Conservation (phyloP, 2,888 invertebrate genomes). For the Malacosoma neustria region DNA sequence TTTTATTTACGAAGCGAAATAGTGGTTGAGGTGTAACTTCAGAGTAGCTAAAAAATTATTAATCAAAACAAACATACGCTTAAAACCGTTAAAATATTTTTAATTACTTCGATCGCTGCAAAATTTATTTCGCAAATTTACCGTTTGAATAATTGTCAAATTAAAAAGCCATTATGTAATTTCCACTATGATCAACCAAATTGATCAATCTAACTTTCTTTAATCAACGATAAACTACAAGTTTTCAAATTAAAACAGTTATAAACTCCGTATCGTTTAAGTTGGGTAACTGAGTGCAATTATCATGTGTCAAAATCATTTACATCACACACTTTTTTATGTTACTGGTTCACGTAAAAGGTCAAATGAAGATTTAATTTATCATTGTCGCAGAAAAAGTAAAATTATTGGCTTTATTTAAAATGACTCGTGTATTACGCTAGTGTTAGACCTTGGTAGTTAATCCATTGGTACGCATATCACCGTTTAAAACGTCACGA, state of each 20-base stretch:
- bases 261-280: background rate
- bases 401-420: background rate
- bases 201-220: constrained; percentile 5
- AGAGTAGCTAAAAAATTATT: no score
- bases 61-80: no score
- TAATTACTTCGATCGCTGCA: no score
- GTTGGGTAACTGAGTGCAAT: background rate
- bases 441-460: no score
- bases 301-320: background rate
- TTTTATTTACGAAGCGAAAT: no score
- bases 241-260: background rate
- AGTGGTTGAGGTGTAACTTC: no score
- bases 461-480: no score
- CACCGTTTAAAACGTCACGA: no score
- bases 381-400: background rate
- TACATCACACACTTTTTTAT: background rate
- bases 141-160: constrained; percentile 5
- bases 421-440: no score
- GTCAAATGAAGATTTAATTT: background rate
- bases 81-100: no score
- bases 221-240: constrained; percentile 5
- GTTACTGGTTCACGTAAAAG: background rate
- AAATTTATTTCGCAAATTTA: background rate
- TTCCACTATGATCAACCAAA: constrained; percentile 5
- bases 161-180: constrained; percentile 5